Conservation (phyloP, 2,113 vertebrate species). For the Notothenia coriiceps region DNA sequence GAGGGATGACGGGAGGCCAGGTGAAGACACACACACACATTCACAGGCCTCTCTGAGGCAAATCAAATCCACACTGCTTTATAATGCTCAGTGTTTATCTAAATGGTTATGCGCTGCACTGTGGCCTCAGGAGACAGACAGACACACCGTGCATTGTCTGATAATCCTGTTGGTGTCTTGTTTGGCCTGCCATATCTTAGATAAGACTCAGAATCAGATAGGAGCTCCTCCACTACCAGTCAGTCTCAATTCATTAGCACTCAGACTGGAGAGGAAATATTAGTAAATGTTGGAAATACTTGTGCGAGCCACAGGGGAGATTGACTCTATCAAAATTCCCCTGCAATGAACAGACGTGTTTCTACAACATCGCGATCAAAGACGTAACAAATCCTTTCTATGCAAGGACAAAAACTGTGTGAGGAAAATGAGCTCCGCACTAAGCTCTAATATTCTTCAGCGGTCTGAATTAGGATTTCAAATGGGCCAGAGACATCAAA, state of each 20-base stretch:
- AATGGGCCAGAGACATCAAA: constrained; percentile 55
- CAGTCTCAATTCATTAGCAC: constrained; percentile 63
- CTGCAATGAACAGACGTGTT: constrained; percentile 22
- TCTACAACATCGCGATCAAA: constrained; percentile 50
- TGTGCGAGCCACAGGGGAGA: constrained; percentile 29
- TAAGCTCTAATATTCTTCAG: constrained; percentile 43
- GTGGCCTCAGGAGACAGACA: constrained; percentile 62
- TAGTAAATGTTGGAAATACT: constrained; percentile 29
- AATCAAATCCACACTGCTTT: constrained; percentile 63
- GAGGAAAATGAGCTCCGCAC: constrained; percentile 45
- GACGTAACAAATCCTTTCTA: constrained; percentile 53
- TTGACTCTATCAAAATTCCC: constrained; percentile 38
- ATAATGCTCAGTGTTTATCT: constrained; percentile 72
- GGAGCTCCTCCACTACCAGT: constrained; percentile 43
- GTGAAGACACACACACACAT: constrained; percentile 31
- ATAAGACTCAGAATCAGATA: constrained; percentile 61
- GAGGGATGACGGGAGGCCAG: constrained; percentile 56
- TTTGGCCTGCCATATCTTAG: constrained; percentile 55
- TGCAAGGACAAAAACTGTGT: constrained; percentile 48
- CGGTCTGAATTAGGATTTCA: constrained; percentile 60
- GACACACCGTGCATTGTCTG: constrained; percentile 55
- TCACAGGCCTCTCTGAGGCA: constrained; percentile 18
- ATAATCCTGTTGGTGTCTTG: constrained; percentile 65
- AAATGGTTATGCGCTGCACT: constrained; percentile 61
- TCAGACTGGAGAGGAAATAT: constrained; percentile 41